Evolutionary conservation across 53 echinoderm and acorn worm genomes (phyloP), one percentile per base, ranked within the genome.

Genomic region (Astropecten irregularis): DNA sequence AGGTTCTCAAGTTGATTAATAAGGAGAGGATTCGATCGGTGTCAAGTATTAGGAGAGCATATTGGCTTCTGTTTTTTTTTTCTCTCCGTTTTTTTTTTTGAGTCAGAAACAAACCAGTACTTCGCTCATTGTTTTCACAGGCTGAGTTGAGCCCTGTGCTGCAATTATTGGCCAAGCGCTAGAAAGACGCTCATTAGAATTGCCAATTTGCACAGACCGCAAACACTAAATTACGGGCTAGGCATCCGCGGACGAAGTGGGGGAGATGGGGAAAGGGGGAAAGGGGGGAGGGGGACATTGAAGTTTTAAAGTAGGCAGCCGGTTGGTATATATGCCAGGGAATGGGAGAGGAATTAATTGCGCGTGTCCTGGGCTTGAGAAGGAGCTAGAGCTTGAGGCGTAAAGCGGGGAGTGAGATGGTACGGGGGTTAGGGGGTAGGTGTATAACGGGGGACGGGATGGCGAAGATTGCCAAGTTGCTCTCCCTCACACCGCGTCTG

Each of bases 191-290:
- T n/a, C 65, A 65, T 65, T 56, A 39, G 26, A 56, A 57, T 57
- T 76, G 76, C 42, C 76, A 76, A 76, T 76, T 73, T 51, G 27
- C 38, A 26, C n/a, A 76, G 51, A 76, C 76, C 76, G 76, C 76
- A 76, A 76, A n/a, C n/a, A n/a, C n/a, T n/a, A n/a, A n/a, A 76
- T 76, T 76, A 76, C 56, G 35, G 58, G 8, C 14, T 46, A 36
- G 36, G 38, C 8, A 16, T 38, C 3, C 47, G 47, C 8, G 65
- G 36, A 37, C 32, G 34, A n/a, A 9, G 39, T n/a, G n/a, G n/a
- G n/a, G n/a, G n/a, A n/a, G n/a, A n/a, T n/a, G n/a, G n/a, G n/a
- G n/a, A n/a, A n/a, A n/a, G n/a, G n/a, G n/a, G 66, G 38, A 22
- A 36, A 57, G 76, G 40, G n/a, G 76, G 40, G n/a, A n/a, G n/a